These are phyloP conservation scores for Drosophila repleta DNA, from an alignment of 1,140 invertebrate genomes.

Conservation along the genomic window DNA sequence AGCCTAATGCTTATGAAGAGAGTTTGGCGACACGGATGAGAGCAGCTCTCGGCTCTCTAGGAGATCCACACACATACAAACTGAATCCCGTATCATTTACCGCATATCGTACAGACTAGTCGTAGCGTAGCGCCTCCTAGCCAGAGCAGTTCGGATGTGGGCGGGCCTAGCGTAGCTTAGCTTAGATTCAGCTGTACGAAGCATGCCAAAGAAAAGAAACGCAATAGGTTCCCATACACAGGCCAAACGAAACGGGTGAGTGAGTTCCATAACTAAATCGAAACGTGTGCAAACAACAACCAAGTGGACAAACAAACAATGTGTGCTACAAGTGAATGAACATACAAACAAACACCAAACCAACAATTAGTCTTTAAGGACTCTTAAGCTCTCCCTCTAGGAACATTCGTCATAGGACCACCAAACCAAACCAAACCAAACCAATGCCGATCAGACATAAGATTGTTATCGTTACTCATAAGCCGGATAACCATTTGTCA, in stretches of 20 bases:
- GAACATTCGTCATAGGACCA: constrained; percentile 55
- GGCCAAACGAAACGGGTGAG: constrained; percentile 62
- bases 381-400: constrained; percentile 42
- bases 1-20: constrained; percentile 31
- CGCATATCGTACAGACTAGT: constrained; percentile 23
- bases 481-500: constrained; percentile 51
- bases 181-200: constrained; percentile 43
- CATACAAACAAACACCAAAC: constrained; percentile 12
- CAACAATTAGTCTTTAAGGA: constrained; percentile 28
- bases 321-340: constrained; percentile 30
- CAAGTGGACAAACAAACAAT: constrained; percentile 33
- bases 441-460: constrained; percentile 41
- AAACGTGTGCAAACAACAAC: constrained; percentile 35
- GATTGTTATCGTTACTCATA: constrained; percentile 51
- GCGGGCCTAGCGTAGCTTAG: constrained; percentile 36
- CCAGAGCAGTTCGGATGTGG: constrained; percentile 19
- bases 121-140: background rate
- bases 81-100: background rate
- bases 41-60: constrained; percentile 26
- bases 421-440: constrained; percentile 29
- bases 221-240: constrained; percentile 41
- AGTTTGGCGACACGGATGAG: constrained; percentile 39
- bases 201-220: constrained; percentile 45
- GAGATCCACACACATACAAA: constrained; percentile 20
- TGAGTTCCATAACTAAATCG: constrained; percentile 67